Evolutionary conservation across 1,140 invertebrate genomes (phyloP).

Genomic region (Meloidogyne exigua): DNA sequence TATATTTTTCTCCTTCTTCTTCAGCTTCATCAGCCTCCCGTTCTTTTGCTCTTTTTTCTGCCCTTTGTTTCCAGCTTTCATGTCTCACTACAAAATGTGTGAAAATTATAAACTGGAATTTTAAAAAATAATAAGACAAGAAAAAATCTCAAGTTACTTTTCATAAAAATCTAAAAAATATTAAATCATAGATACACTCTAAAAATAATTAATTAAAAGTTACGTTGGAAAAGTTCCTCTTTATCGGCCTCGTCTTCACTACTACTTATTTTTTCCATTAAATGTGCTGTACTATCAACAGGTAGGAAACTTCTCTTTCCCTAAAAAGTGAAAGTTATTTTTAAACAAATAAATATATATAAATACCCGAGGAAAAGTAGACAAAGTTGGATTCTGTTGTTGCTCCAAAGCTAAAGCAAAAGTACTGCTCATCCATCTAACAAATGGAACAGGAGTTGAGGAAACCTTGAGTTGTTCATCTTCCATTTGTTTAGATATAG

Average conservation of each 20-base stretch:
- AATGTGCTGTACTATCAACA: slow-evolving; percentile 18
- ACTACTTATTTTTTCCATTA: slow-evolving; percentile 34
- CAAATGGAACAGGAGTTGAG: slow-evolving; percentile 13
- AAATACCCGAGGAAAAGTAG: background rate
- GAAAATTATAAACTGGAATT: background rate
- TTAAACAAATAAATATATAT: background rate
- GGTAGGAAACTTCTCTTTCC: background rate
- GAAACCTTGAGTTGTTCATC: slow-evolving; percentile 9
- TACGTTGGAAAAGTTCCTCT: slow-evolving; percentile 25
- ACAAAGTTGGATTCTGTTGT: background rate
- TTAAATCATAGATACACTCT: too few relatives aligned
- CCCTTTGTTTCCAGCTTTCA: slow-evolving; percentile 28
- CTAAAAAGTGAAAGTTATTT: background rate
- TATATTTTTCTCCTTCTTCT: background rate
- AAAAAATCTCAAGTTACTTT: too few relatives aligned
- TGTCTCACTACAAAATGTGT: slow-evolving; percentile 3
- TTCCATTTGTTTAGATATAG: slow-evolving; percentile 19
- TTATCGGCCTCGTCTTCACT: slow-evolving; percentile 34
- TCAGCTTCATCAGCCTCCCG: slow-evolving; percentile 14
- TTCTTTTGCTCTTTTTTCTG: slow-evolving; percentile 14
- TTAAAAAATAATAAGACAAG: too few relatives aligned
- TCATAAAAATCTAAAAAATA: background rate
- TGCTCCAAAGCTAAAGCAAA: slow-evolving; percentile 10
- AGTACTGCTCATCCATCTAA: slow-evolving; percentile 11
- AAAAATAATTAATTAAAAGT: too few relatives aligned